phyloP scores from a whole-genome alignment of 2,113 vertebrate species.

The Bungarus multicinctus region DNA sequence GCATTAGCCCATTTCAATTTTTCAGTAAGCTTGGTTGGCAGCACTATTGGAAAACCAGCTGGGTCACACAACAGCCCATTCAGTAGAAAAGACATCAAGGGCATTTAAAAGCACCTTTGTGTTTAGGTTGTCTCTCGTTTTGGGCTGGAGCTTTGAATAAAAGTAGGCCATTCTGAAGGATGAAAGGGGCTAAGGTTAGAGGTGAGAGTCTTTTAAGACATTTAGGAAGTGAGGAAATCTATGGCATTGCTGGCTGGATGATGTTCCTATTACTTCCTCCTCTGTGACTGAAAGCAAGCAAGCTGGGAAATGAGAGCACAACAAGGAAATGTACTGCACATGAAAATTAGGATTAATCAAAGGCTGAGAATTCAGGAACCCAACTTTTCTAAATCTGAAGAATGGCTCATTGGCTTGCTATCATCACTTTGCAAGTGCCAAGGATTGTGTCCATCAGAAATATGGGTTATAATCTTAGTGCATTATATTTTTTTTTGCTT shows the following conservation, averaged over 20 bases:
- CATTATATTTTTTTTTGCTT: background rate
- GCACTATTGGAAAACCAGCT: background rate
- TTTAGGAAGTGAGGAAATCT: background rate
- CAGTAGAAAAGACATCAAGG: background rate
- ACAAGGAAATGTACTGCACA: background rate
- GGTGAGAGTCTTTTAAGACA: background rate
- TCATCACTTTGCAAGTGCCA: background rate
- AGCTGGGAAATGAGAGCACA: background rate
- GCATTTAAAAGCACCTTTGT: background rate
- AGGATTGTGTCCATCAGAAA: background rate
- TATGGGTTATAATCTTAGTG: background rate
- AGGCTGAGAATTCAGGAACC: background rate
- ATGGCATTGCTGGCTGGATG: background rate
- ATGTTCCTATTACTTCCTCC: background rate
- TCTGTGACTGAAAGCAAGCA: background rate
- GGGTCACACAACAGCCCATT: background rate
- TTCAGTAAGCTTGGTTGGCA: background rate
- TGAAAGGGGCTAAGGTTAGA: background rate
- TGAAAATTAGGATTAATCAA: background rate
- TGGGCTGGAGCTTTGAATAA: background rate
- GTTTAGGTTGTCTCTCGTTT: background rate
- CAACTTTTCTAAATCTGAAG: background rate
- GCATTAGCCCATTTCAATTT: background rate
- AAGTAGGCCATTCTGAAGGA: background rate
- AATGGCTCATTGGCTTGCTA: background rate